Conservation (phyloP, 2,888 invertebrate species). For the Nasonia oneida region DNA sequence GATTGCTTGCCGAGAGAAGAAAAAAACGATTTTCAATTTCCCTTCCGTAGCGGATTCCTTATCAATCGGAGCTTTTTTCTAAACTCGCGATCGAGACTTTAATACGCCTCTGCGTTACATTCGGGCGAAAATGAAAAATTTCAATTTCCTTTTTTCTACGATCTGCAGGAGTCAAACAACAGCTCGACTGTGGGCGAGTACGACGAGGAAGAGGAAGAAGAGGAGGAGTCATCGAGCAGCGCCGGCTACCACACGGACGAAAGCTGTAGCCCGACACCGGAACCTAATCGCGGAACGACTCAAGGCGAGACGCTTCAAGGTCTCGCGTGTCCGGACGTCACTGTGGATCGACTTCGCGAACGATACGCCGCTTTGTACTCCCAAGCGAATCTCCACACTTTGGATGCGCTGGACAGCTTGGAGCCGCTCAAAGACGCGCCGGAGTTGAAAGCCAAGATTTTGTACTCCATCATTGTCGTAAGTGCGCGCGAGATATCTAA, state of each 20-base stretch:
- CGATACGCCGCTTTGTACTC: slow-evolving; percentile 92
- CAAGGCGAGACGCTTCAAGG: slow-evolving; percentile 59
- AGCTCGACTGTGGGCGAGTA: neutral
- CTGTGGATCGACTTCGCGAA: slow-evolving; percentile 82
- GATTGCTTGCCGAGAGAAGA: neutral
- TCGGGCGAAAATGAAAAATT: no score
- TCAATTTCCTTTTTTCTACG: neutral
- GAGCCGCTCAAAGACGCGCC: slow-evolving; percentile 90
- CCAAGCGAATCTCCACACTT: slow-evolving; percentile 90
- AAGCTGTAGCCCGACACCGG: slow-evolving; percentile 74
- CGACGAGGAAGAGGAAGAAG: slow-evolving; percentile 69
- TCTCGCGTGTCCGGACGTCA: slow-evolving; percentile 62
- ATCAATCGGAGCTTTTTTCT: neutral
- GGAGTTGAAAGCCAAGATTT: slow-evolving; percentile 95
- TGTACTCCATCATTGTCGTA: slow-evolving; percentile 97
- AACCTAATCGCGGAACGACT: slow-evolving; percentile 9
- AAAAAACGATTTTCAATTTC: neutral
- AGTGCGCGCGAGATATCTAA: slow-evolving; percentile 77
- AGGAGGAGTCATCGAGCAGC: slow-evolving; percentile 74
- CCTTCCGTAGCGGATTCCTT: neutral
- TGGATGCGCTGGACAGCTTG: slow-evolving; percentile 91
- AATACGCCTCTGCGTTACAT: neutral
- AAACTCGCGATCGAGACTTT: neutral
- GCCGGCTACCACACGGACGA: slow-evolving; percentile 77
- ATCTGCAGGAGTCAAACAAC: neutral